Conservation (phyloP, 2,888 invertebrate species). For the Lepidocyrtoides sp. region DNA sequence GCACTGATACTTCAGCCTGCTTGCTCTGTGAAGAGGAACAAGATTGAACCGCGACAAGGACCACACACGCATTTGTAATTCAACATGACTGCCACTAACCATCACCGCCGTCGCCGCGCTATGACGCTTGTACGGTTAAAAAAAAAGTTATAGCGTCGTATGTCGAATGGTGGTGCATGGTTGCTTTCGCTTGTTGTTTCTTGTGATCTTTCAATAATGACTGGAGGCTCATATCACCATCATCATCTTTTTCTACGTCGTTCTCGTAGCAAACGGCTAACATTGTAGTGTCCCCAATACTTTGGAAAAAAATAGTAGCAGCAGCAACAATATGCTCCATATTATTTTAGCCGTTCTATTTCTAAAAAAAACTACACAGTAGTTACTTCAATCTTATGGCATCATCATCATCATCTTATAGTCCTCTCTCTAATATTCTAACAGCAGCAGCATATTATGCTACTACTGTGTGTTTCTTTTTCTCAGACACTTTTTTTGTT, state of each 20-base stretch:
- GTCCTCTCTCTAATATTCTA: neutral
- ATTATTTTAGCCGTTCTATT: neutral
- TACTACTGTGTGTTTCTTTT: neutral
- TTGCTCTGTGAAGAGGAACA: neutral
- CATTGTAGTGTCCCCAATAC: neutral
- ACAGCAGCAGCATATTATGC: too few species aligned
- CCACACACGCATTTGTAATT: constrained; percentile 43
- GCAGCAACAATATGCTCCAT: constrained; percentile 3
- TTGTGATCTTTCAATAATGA: constrained; percentile 63
- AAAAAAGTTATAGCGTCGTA: neutral
- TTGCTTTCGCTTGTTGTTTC: neutral
- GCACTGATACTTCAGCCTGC: neutral
- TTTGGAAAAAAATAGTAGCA: neutral
- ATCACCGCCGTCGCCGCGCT: too few species aligned
- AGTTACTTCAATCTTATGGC: neutral
- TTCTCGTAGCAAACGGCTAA: neutral
- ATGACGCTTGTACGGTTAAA: constrained; percentile 17
- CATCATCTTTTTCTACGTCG: neutral
- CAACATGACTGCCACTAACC: constrained; percentile 19
- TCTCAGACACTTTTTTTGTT: constrained; percentile 1
- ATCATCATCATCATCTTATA: neutral
- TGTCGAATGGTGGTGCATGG: neutral
- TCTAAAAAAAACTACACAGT: neutral
- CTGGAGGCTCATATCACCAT: constrained; percentile 43
- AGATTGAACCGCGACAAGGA: constrained; percentile 46